phyloP scores from a whole-genome alignment of 2,888 invertebrate genomes.

The Operophtera brumata region DNA sequence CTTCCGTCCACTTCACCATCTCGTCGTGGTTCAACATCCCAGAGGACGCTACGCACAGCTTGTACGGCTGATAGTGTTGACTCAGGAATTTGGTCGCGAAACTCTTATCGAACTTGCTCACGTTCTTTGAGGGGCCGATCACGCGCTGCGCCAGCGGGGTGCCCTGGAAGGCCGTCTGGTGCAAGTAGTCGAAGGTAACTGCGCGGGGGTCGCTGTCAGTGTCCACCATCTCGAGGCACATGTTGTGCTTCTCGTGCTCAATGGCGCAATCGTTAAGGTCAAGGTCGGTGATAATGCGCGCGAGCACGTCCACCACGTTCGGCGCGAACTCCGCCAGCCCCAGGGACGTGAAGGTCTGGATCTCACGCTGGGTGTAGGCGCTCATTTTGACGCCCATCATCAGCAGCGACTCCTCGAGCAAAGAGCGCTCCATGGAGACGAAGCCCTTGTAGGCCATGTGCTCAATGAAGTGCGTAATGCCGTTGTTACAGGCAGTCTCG shows the following conservation, averaged over 20 bases:
- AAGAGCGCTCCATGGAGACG: constrained; percentile 28
- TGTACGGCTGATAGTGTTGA: constrained; percentile 62
- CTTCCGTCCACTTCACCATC: constrained; percentile 80
- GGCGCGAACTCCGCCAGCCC: constrained; percentile 34
- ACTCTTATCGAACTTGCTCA: constrained; percentile 67
- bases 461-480: constrained; percentile 63
- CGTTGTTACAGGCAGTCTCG: constrained; percentile 54
- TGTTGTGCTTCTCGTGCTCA: constrained; percentile 43
- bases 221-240: constrained; percentile 51
- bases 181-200: constrained; percentile 71
- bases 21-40: constrained; percentile 85
- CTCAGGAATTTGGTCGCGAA: constrained; percentile 44
- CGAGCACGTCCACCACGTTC: constrained; percentile 39
- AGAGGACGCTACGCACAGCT: constrained; percentile 87
- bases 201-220: constrained; percentile 56
- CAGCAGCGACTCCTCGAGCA: constrained; percentile 38
- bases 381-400: constrained; percentile 43
- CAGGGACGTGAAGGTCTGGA: constrained; percentile 50
- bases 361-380: constrained; percentile 53
- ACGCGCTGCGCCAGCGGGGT: constrained; percentile 64
- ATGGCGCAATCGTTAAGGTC: constrained; percentile 46
- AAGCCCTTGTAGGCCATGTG: constrained; percentile 62
- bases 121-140: constrained; percentile 86
- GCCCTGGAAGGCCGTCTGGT: constrained; percentile 72
- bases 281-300: constrained; percentile 46